phyloP scores from a whole-genome alignment of 2,888 invertebrate species.

The Lasioglossum vierecki region DNA sequence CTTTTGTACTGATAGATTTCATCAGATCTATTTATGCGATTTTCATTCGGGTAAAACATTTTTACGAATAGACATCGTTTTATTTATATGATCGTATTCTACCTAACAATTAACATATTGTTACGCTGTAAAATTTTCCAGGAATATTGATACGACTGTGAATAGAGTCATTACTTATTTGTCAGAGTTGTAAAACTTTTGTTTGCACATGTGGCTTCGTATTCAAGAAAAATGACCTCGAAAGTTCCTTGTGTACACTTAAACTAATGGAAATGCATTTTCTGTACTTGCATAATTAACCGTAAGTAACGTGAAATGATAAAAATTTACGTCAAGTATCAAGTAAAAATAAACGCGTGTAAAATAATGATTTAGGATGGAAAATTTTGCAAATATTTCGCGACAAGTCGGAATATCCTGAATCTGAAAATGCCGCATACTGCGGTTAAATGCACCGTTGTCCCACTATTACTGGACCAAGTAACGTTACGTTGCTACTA shows the following conservation, averaged over 20 bases:
- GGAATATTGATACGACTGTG: background rate
- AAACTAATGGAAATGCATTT: background rate
- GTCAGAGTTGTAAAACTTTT: background rate
- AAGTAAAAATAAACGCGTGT: too few relatives aligned
- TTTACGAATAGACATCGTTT: background rate
- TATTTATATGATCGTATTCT: background rate
- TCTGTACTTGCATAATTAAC: background rate
- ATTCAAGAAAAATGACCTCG: background rate
- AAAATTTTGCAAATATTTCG: background rate
- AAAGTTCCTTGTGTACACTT: background rate
- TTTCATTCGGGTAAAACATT: background rate
- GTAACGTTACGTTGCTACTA: background rate
- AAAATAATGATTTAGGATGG: background rate
- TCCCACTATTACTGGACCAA: background rate
- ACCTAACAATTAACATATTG: background rate
- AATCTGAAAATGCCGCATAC: background rate
- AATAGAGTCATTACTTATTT: background rate
- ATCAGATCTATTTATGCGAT: too few relatives aligned
- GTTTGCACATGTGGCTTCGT: background rate
- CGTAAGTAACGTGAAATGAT: background rate
- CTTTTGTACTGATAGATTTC: too few relatives aligned
- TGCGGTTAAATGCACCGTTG: background rate
- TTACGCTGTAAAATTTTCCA: background rate
- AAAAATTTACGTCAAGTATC: background rate
- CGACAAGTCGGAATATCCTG: background rate